Evolutionary conservation across 2,888 invertebrate species (phyloP), one percentile per base, ranked within the genome.

Genomic region (Atrina japonica): DNA sequence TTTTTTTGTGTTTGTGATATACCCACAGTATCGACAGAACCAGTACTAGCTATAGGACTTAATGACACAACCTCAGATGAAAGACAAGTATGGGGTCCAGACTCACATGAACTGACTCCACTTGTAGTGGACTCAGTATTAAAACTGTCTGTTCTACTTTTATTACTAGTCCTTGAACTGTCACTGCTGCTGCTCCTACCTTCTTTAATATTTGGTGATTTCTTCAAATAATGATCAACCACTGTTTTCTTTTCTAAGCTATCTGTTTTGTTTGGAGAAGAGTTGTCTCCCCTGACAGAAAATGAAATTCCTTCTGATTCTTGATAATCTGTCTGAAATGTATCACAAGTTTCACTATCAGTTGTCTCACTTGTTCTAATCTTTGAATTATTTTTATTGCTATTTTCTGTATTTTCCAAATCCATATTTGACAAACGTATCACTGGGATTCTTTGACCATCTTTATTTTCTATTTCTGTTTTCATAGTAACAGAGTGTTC

Each of bases 1-100:
- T 35, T 58, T 30, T 60, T 52, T 40, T 43, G 14, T n/a, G n/a
- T n/a, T 21, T 52, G 50, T 18, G 30, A 53, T 11, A 67, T 23
- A n/a, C 60, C 67, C 3, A 81, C 66, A 1, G 77, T 75, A 64
- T 82, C 82, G 40, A 86, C 23, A 83, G 91, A 74, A 95, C 83
- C 95, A 77, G 95, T 94, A 90, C 96, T 96, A 23, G 96, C 95
- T 87, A 97, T 96, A 1, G 97, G 96, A 91, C 96, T 97, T 29
- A 97, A 92, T 6, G 56, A 95, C 7, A 76, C 67, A 14, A 77
- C 73, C 27, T 83, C 83, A 2, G 70, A 67, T 23, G 66, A 49
- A 49, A 60, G 55, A 56, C 66, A 60, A 16, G 30, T 76, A 18
- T 76, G 78, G 21, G 76, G 78, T 30, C 84, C 93, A 1, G 95